phyloP scores from a whole-genome alignment of 2,113 vertebrate genomes.

The Calidris pugnax region DNA sequence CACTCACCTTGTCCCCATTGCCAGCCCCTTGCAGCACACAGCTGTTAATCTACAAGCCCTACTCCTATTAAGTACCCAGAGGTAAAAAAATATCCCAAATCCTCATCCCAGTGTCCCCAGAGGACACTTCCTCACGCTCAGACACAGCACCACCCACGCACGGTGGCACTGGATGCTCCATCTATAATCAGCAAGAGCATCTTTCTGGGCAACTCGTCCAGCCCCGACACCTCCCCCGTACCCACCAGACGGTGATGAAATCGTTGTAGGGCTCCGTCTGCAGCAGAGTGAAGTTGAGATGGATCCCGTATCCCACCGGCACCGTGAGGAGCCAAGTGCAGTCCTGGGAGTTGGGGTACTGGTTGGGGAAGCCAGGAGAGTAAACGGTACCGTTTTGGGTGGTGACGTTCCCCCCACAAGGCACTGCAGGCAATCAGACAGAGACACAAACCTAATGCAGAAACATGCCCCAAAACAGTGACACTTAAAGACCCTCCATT shows the following conservation, averaged over 20 bases:
- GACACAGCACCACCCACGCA: not conserved
- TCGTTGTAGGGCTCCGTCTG: conserved; percentile 93
- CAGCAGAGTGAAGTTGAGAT: conserved; percentile 92
- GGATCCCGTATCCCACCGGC: conserved; percentile 86
- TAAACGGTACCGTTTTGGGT: conserved; percentile 93
- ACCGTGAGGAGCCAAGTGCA: conserved; percentile 93
- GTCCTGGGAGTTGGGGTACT: conserved; percentile 92
- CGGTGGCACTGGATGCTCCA: rapidly evolving
- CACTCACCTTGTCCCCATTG: not conserved
- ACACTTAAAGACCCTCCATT: rapidly evolving
- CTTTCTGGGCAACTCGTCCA: not conserved
- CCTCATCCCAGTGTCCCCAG: not conserved
- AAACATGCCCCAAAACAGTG: not conserved
- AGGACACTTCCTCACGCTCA: not conserved
- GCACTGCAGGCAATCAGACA: conserved; percentile 78
- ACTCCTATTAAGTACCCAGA: too few relatives aligned
- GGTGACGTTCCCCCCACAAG: conserved; percentile 92
- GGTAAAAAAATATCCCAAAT: not conserved
- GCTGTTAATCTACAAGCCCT: not conserved
- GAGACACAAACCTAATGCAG: not conserved
- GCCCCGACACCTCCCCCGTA: not conserved
- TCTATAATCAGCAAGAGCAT: not conserved
- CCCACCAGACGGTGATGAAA: conserved; percentile 95
- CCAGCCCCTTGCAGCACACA: not conserved
- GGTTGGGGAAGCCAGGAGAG: conserved; percentile 94